Evolutionary conservation across 2,113 vertebrate species (phyloP), one percentile per base, ranked within the genome.

Genomic region (Carassius gibelio): DNA sequence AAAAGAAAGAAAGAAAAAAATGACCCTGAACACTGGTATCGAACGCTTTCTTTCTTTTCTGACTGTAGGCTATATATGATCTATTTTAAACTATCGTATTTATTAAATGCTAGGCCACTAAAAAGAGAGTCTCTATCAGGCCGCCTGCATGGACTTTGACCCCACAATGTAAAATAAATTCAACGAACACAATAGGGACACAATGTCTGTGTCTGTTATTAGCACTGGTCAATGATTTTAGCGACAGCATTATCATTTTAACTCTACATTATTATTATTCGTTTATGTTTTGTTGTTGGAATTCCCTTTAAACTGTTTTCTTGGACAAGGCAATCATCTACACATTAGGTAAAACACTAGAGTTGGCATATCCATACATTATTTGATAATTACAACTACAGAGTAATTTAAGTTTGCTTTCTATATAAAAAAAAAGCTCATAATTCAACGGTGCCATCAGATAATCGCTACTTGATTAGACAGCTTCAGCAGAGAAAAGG

Each of bases 161-260:
- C 79, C 8, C n/a, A 66, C 76, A 50, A 34, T 30, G 79, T 34
- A 81, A 66, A 68, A 81, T 42, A 15, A 81, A 81, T 81, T 30
- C 42, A 81, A 66, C 15, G 61, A 68, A 34, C 79, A 81, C 78
- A 21, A 30, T 66, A 66, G 14, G 61, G 50, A 34, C 79, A 81
- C 78, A 34, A 30, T 66, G 59, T 66, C 61, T 66, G 61, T 10
- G 59, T 66, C 61, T 66, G 61, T 10, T 1, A 14, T 4, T 13
- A 10, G 17, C 52, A 36, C 4, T 4, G 9, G 13, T 45, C 11
- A n/a, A 38, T 36, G 8, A 19, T 45, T 1, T 59, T 15, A 23
- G 17, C 2, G 34, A 19, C 9, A 23, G n/a, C 13, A 45, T 75
- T 52, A 13, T 34, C 11, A 5, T 48, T 23, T 14, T 26, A 50